These are phyloP conservation scores for Bombus impatiens DNA, from an alignment of 1,140 invertebrate genomes.

Conservation along the genomic window DNA sequence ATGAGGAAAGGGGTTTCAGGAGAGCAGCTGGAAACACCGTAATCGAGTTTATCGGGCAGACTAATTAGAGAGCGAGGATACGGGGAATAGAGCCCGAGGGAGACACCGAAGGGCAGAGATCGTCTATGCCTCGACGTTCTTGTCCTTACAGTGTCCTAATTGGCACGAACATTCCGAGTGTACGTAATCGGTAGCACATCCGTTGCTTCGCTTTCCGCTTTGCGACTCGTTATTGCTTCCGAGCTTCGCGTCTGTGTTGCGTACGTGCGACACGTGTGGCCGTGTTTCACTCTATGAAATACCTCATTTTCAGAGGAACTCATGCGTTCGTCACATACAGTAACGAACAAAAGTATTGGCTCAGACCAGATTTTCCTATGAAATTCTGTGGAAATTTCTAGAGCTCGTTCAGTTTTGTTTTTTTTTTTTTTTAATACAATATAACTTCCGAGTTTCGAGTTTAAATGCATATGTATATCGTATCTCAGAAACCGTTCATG, in stretches of 20 bases:
- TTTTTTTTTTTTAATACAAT: no score
- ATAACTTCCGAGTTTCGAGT: no score
- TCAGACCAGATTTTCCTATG: no score
- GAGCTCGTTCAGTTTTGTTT: no score
- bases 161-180: conserved; percentile 50
- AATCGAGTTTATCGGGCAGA: conserved; percentile 72
- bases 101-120: conserved; percentile 63
- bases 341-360: no score
- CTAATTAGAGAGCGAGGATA: conserved; percentile 72
- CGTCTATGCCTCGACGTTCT: conserved; percentile 53
- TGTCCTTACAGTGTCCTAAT: conserved; percentile 63
- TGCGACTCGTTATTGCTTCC: conserved; percentile 10
- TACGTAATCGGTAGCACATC: conserved; percentile 23
- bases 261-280: no score
- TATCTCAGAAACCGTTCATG: no score
- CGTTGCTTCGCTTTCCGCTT: conserved; percentile 27
- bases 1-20: conserved; percentile 37
- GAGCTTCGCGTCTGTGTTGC: background rate
- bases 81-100: conserved; percentile 61
- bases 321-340: no score
- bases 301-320: background rate
- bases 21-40: conserved; percentile 49
- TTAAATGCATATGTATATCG: no score
- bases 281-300: background rate
- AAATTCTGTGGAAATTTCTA: no score